Evolutionary conservation across 2,888 invertebrate genomes (phyloP).

Genomic region (Drosophila prolongata): DNA sequence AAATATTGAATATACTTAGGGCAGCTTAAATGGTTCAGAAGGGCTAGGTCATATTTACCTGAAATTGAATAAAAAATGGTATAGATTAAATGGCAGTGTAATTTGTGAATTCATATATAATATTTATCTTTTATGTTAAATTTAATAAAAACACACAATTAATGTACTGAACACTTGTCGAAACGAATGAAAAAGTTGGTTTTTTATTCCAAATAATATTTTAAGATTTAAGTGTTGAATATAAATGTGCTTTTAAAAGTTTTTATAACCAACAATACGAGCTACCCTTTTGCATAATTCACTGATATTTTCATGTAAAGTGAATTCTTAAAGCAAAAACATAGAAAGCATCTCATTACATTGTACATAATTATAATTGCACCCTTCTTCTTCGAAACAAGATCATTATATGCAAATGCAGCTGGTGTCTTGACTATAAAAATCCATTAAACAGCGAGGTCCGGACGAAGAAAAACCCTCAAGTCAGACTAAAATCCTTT

Average conservation of each 20-base stretch:
- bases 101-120: background rate
- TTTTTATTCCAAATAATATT: background rate
- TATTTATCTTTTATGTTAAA: background rate
- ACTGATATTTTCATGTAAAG: background rate
- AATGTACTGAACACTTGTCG: background rate
- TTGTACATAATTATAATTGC: slow-evolving; percentile 32
- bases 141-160: background rate
- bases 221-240: no score
- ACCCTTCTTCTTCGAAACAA: background rate
- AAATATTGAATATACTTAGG: slow-evolving; percentile 28
- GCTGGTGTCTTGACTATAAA: slow-evolving; percentile 51
- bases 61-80: background rate
- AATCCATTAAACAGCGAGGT: slow-evolving; percentile 44
- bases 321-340: slow-evolving; percentile 13
- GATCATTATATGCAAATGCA: slow-evolving; percentile 47
- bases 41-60: slow-evolving; percentile 14
- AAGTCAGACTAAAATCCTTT: slow-evolving; percentile 20
- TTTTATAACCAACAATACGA: background rate
- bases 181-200: background rate
- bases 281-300: slow-evolving; percentile 11
- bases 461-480: slow-evolving; percentile 10
- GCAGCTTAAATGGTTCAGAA: background rate
- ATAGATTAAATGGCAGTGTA: background rate
- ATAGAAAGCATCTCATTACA: slow-evolving; percentile 31
- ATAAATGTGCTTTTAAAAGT: no score